Evolutionary conservation across 2,113 vertebrate genomes (phyloP).

Genomic region (Mirounga angustirostris): DNA sequence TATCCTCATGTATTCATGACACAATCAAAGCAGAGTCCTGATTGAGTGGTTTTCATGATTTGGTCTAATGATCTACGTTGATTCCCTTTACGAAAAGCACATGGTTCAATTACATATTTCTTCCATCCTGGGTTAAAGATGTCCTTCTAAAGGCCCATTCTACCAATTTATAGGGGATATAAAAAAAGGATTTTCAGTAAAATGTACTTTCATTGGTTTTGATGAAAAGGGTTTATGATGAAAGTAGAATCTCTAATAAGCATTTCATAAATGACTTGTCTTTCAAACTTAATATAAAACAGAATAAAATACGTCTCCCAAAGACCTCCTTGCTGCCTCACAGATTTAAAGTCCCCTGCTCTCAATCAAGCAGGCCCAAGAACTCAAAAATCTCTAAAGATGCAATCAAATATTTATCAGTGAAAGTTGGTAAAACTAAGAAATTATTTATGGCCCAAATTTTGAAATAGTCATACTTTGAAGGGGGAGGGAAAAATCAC

Average conservation of each 20-base stretch:
- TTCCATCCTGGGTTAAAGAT: conserved; percentile 63
- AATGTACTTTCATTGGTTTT: conserved; percentile 76
- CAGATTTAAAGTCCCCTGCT: conserved; percentile 65
- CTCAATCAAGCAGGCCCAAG: conserved; percentile 49
- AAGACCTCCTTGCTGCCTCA: conserved; percentile 43
- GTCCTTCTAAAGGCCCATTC: conserved; percentile 71
- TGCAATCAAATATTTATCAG: conserved; percentile 75
- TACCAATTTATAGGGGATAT: conserved; percentile 77
- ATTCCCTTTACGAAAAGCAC: conserved; percentile 57
- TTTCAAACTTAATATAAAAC: conserved; percentile 83
- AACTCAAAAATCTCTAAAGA: conserved; percentile 74
- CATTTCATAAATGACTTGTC: conserved; percentile 80
- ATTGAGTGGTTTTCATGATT: conserved; percentile 57
- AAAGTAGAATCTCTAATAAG: conserved; percentile 81
- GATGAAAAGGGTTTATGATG: conserved; percentile 78
- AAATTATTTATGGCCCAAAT: conserved; percentile 66
- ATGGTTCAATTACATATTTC: conserved; percentile 63
- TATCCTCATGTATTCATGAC: neutral
- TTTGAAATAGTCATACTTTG: conserved; percentile 58
- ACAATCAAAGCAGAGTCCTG: conserved; percentile 48
- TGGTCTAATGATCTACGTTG: conserved; percentile 71
- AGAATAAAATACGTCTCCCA: conserved; percentile 76
- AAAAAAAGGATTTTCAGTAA: conserved; percentile 77
- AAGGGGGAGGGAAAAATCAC: neutral
- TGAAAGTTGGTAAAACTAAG: conserved; percentile 67